Evolutionary conservation across 2,113 vertebrate genomes (phyloP), one percentile per base, ranked within the genome.

Genomic region (Pseudois nayaur): DNA sequence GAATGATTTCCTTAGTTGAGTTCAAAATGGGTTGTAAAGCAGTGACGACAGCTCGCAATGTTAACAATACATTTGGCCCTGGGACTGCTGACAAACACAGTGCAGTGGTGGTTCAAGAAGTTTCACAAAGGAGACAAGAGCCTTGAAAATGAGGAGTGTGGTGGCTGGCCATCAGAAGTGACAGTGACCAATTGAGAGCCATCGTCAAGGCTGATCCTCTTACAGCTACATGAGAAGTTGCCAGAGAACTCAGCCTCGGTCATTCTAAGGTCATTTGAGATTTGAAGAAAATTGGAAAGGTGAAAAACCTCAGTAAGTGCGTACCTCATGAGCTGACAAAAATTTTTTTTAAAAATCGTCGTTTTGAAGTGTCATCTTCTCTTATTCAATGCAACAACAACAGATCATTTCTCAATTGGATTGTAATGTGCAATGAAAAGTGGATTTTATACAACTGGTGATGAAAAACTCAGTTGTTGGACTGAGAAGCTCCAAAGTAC

Each of bases 1-100:
- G 67, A 74, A 11, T 25, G 67, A 40, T 40, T 40, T 74, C 12
- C 67, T 74, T 40, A 74, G 67, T 74, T 74, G 67, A 74, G 10
- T 74, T 74, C 67, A 74, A 40, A 74, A 74, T 23, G 19, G 21
- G 21, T 74, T 74, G 5, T 74, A 40, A 74, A 74, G 36, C n/a
- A 74, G 67, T 40, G 67, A 74, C 0, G 1, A 40, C 9, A 40
- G 19, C 67, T 40, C 0, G 0, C 19, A 74, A 74, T 36, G 3
- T 74, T 74, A 23, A 13, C 5, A 13, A 13, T 6, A 23, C 36
- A 25, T 40, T 40, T 40, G 67, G 19, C 21, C 11, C 36, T 74
- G 67, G 67, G 67, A 74, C 67, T 40, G 67, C 19, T 74, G 36
- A 40, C 67, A 74, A 40, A 25, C 10, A 23, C 3, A 23, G 67